Percentiles rank a stretch among this genome's conserved stretches.
These are phyloP conservation scores for Girardinus metallicus DNA, from an alignment of 2,797 vertebrate genomes.

Conservation along the genomic window DNA sequence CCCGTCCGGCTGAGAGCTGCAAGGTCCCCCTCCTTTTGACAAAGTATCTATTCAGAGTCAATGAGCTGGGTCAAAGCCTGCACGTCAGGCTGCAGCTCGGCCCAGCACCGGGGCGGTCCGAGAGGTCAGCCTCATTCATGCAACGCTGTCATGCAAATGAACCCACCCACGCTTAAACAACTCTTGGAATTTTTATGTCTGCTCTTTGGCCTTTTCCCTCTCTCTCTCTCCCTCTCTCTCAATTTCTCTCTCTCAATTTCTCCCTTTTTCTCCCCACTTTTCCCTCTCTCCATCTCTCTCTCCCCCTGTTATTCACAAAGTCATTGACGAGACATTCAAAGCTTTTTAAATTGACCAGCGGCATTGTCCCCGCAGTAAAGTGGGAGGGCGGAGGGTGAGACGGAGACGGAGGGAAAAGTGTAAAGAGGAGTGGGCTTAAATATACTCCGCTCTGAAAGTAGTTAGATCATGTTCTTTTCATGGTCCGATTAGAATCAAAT, in stretches of 20 bases:
- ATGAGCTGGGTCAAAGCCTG: slow-evolving; percentile 97
- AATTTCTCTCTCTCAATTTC: slow-evolving; percentile 44
- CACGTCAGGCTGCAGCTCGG: slow-evolving; percentile 96
- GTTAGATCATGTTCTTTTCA: slow-evolving; percentile 99
- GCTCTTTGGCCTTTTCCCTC: slow-evolving; percentile 86
- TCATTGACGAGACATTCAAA: slow-evolving; percentile 99
- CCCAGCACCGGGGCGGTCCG: slow-evolving; percentile 95
- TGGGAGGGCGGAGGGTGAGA: slow-evolving; percentile 48
- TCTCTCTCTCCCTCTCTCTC: slow-evolving; percentile 48
- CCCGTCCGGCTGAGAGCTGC: slow-evolving; percentile 85
- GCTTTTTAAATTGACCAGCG: slow-evolving; percentile 97
- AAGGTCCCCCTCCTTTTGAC: slow-evolving; percentile 94
- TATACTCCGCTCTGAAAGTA: slow-evolving; percentile 98
- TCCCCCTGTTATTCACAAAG: slow-evolving; percentile 89
- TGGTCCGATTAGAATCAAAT: slow-evolving; percentile 99
- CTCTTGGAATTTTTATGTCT: slow-evolving; percentile 99
- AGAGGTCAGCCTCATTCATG: slow-evolving; percentile 96
- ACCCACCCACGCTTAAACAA: slow-evolving; percentile 96
- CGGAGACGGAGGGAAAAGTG: slow-evolving; percentile 82
- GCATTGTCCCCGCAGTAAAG: slow-evolving; percentile 88
- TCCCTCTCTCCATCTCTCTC: slow-evolving; percentile 55
- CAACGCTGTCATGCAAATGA: slow-evolving; percentile 98
- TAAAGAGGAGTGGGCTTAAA: slow-evolving; percentile 91
- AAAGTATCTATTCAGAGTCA: slow-evolving; percentile 99
- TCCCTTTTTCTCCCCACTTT: slow-evolving; percentile 51